A percentile compares a stretch with the other conserved stretches of the same genome.
These are phyloP conservation scores for Coryphaenoides rupestris DNA, from an alignment of 2,113 vertebrate species.

Conservation along the genomic window DNA sequence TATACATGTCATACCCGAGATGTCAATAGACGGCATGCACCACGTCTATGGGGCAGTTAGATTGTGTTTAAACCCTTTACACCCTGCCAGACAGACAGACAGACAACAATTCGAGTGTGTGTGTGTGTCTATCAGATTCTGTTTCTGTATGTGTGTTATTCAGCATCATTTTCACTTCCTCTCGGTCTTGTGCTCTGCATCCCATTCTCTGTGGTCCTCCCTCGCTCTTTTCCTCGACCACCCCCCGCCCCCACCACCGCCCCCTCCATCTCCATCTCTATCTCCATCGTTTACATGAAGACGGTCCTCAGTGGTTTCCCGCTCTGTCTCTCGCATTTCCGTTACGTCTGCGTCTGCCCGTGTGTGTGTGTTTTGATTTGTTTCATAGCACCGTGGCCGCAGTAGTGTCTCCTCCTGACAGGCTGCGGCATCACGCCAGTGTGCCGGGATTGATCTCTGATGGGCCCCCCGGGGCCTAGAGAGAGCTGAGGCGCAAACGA, in stretches of 20 bases:
- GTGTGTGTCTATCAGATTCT: too few species aligned
- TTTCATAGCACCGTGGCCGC: slow-evolving; percentile 70
- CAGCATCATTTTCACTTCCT: slow-evolving; percentile 1
- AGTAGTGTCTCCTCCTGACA: slow-evolving; percentile 57
- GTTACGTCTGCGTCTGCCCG: slow-evolving; percentile 42
- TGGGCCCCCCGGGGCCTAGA: slow-evolving; percentile 55
- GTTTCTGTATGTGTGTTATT: too few species aligned
- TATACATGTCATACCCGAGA: too few species aligned
- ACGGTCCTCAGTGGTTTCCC: slow-evolving; percentile 40
- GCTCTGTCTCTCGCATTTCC: slow-evolving; percentile 34
- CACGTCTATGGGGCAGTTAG: too few species aligned
- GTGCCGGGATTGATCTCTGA: slow-evolving; percentile 68
- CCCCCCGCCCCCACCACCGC: slow-evolving; percentile 3
- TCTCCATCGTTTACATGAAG: slow-evolving; percentile 40
- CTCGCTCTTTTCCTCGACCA: not conserved
- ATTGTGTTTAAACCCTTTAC: too few species aligned
- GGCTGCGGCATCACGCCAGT: slow-evolving; percentile 67
- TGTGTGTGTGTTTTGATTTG: slow-evolving; percentile 59
- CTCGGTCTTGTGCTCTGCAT: slow-evolving; percentile 2
- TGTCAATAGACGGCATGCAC: too few species aligned
- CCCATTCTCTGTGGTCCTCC: not conserved
- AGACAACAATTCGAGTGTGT: too few species aligned
- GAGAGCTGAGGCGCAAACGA: slow-evolving; percentile 46
- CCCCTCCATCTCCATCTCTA: slow-evolving; percentile 40
- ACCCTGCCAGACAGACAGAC: too few species aligned